These are phyloP conservation scores for Poecilia wingei DNA, from an alignment of 2,797 vertebrate genomes.

Conservation along the genomic window DNA sequence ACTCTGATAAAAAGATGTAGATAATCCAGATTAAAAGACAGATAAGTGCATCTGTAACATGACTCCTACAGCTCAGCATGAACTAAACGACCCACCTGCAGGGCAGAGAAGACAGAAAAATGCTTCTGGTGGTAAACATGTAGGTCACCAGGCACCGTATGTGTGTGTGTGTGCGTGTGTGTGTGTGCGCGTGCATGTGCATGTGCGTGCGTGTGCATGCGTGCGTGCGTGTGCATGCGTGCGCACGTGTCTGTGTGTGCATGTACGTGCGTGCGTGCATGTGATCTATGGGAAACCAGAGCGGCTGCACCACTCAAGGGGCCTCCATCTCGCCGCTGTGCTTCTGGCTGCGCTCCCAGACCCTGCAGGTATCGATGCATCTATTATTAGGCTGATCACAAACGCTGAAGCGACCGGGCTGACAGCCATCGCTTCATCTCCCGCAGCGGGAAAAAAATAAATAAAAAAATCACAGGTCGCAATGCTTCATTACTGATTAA, in stretches of 20 bases:
- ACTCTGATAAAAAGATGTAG: neutral
- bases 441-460: conserved; percentile 24
- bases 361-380: conserved; percentile 75
- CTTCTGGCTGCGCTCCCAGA: conserved; percentile 49
- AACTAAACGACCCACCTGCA: conserved; percentile 25
- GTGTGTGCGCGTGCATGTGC: neutral
- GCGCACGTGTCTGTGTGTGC: conserved; percentile 18
- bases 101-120: neutral
- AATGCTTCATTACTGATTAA: conserved; percentile 46
- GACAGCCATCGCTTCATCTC: conserved; percentile 55
- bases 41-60: neutral
- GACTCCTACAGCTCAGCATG: neutral
- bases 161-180: conserved; percentile 19
- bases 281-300: conserved; percentile 43
- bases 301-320: conserved; percentile 58
- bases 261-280: conserved; percentile 24
- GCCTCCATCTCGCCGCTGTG: conserved; percentile 41
- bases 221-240: conserved; percentile 31
- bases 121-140: conserved; percentile 31
- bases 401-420: conserved; percentile 51
- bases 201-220: conserved; percentile 6
- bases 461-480: conserved; percentile 28
- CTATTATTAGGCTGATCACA: conserved; percentile 78
- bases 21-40: neutral
- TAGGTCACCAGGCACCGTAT: conserved; percentile 51